Evolutionary conservation across 2,113 vertebrate species (phyloP).

Genomic region (Ptilorrhoa leucosticta): DNA sequence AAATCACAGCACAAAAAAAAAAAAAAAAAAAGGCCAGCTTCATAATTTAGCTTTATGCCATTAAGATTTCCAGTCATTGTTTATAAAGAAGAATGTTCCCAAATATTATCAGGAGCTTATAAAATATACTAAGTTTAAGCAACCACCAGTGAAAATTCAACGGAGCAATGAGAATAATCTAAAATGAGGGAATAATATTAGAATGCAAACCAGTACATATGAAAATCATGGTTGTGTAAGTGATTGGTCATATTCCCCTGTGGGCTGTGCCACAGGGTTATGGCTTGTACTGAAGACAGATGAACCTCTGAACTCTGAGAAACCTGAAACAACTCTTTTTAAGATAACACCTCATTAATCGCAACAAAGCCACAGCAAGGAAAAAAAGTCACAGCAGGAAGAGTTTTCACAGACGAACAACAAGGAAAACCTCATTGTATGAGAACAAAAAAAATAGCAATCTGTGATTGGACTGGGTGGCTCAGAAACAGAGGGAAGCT

Average conservation of each 20-base stretch:
- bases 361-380: neutral
- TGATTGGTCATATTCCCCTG: too few species aligned
- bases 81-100: neutral
- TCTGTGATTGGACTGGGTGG: neutral
- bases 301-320: neutral
- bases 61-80: neutral
- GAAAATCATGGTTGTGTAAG: neutral
- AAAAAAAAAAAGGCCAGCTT: neutral
- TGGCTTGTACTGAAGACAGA: neutral
- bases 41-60: neutral
- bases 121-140: neutral
- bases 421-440: neutral
- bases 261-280: neutral
- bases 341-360: neutral
- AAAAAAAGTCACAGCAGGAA: neutral
- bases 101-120: neutral
- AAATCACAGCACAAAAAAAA: neutral
- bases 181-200: neutral
- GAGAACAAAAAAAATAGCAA: neutral
- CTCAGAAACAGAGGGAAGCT: neutral
- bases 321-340: neutral
- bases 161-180: neutral
- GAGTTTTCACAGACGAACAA: neutral
- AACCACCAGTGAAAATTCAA: neutral
- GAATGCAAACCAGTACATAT: neutral